Percentiles rank a stretch among this genome's conserved stretches.
These are phyloP conservation scores for Stegastes partitus DNA, from an alignment of 2,113 vertebrate genomes.

Conservation along the genomic window DNA sequence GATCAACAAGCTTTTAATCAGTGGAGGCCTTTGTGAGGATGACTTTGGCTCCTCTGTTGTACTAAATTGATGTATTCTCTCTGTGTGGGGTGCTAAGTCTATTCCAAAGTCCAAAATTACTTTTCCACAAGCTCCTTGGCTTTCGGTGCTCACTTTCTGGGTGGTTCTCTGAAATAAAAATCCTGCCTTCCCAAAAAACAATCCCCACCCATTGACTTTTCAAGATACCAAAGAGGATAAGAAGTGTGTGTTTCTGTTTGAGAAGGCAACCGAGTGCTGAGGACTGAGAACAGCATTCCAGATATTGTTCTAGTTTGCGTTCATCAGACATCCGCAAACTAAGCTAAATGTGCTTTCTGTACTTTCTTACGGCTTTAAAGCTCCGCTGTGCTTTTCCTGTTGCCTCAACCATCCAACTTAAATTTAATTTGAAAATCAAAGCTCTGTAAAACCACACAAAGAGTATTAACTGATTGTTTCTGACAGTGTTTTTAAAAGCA, in stretches of 20 bases:
- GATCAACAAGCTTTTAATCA: constrained; percentile 8
- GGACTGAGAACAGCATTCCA: not conserved
- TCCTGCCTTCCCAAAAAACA: constrained; percentile 5
- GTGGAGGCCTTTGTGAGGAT: not conserved
- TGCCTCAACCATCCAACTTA: not conserved
- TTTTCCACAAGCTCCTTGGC: constrained; percentile 40
- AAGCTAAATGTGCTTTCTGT: too few relatives aligned
- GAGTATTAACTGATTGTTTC: constrained; percentile 27
- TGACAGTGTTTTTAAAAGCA: constrained; percentile 11
- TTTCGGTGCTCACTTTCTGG: constrained; percentile 33
- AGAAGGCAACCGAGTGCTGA: not conserved
- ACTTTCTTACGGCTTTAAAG: not conserved
- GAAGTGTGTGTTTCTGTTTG: not conserved
- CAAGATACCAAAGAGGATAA: constrained; percentile 13
- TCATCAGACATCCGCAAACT: too few relatives aligned
- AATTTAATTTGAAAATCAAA: constrained; percentile 16
- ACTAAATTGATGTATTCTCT: constrained; percentile 27
- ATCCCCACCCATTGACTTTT: constrained; percentile 17
- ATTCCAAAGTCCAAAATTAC: constrained; percentile 20
- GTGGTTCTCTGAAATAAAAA: constrained; percentile 29
- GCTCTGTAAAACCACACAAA: constrained; percentile 8
- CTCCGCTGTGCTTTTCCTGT: not conserved
- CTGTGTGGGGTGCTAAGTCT: constrained; percentile 2
- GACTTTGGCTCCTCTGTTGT: not conserved
- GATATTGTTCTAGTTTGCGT: not conserved